Conservation (phyloP, 2,888 invertebrate genomes). For the Trissonchulus latispiculum region DNA sequence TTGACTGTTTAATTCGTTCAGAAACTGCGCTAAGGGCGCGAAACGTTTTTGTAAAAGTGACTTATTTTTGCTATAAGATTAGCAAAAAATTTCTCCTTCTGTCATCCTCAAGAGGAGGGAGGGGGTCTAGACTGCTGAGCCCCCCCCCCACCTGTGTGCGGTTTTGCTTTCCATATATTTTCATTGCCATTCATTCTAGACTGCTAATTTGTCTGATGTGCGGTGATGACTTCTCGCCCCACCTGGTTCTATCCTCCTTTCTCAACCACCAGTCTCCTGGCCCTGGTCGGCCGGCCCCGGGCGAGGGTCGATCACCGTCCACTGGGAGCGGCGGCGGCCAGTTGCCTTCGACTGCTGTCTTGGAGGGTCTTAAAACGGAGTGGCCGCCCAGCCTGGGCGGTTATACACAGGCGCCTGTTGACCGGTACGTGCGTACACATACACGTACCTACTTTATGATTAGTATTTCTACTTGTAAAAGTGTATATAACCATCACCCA, state of each 20-base stretch:
- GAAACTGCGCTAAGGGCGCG: no score
- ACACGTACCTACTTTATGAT: no score
- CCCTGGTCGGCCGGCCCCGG: background rate
- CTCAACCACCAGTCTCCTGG: constrained; percentile 71
- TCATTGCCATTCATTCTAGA: no score
- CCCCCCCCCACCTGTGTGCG: background rate
- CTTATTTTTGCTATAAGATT: no score
- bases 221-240: constrained; percentile 81
- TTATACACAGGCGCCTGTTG: background rate
- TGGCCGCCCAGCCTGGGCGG: background rate
- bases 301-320: background rate
- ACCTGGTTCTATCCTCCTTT: constrained; percentile 74
- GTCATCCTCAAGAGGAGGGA: no score
- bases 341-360: background rate
- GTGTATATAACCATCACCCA: no score
- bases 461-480: no score
- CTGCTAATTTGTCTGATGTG: constrained; percentile 74
- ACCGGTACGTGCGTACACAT: background rate
- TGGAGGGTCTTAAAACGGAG: background rate
- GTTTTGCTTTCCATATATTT: no score
- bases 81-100: no score
- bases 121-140: no score
- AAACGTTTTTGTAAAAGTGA: no score
- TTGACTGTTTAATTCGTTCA: no score
- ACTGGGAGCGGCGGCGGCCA: background rate